Evolutionary conservation across 2,888 invertebrate species (phyloP), one percentile per base, ranked within the genome.

Genomic region (Phania funesta): DNA sequence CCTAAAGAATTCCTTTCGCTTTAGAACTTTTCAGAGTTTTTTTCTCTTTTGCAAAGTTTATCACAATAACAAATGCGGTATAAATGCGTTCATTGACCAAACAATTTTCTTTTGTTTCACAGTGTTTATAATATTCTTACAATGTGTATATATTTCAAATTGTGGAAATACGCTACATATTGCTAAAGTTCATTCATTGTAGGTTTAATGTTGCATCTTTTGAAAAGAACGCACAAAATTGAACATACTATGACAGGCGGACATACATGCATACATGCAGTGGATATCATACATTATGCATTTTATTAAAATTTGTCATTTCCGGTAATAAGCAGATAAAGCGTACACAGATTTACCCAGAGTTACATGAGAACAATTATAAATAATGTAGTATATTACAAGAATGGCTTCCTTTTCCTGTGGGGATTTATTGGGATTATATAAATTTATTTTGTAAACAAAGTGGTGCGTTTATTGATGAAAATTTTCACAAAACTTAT

Each of bases 71-170:
- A 75, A 78, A 78, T 82, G 82, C 82, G 74, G 78, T 44, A 82
- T 58, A 67, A 83, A 83, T 83, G 80, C 83, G 83, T 83, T 83
- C 83, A 80, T 80, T 83, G 83, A 83, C 83, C 83, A 83, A 83
- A 83, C 41, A 64, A 58, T 73, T 71, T 76, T 73, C 65, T 75
- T 79, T 75, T 83, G 74, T 74, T 56, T 52, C 26, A 46, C 18
- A 62, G 22, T 73, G 64, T 73, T 67, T 74, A 68, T 54, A 41
- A 50, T 32, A 56, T 48, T 20, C 7, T 29, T 9, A 24, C 22
- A 46, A 20, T 26, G 32, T 48, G 29, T 41, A 41, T 7, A n/a
- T 38, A 4, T n/a, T 58, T 44, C 38, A 20, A 16, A 44, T 20
- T 56, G 18, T 54, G 13, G 11, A 3, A 32, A 22, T 22, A 48